Evolutionary conservation across 2,797 vertebrate species (phyloP).

Genomic region (Pogoniulus pusillus): DNA sequence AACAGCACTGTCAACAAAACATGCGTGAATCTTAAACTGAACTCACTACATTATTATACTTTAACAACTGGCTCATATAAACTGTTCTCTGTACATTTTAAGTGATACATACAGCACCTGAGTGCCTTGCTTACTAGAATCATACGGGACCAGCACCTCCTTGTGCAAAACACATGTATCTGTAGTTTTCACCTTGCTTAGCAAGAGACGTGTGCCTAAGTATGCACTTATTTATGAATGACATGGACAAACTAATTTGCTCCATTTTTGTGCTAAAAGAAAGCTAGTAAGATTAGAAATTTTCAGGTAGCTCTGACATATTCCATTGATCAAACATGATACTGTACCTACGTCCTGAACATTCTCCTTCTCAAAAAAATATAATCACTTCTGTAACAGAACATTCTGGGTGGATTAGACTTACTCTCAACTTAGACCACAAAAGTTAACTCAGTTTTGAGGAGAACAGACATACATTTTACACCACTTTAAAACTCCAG

Average conservation of each 20-base stretch:
- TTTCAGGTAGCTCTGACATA: not conserved
- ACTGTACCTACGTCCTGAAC: not conserved
- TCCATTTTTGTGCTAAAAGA: not conserved
- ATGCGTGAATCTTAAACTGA: not conserved
- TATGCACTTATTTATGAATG: not conserved
- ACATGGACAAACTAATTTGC: not conserved
- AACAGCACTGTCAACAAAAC: not conserved
- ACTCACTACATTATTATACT: not conserved
- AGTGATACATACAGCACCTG: not conserved
- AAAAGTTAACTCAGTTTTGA: not conserved
- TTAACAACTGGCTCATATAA: not conserved
- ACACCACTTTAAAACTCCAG: not conserved
- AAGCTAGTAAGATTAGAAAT: not conserved
- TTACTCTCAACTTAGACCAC: not conserved
- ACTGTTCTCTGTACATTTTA: not conserved
- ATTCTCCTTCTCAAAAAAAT: not conserved
- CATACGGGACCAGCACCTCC: not conserved
- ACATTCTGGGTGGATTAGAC: not conserved
- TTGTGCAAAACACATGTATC: not conserved
- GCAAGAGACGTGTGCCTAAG: not conserved
- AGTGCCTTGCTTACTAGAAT: not conserved
- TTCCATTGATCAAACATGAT: not conserved
- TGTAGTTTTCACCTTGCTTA: not conserved
- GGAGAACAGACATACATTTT: not conserved
- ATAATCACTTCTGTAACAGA: not conserved